phyloP scores from a whole-genome alignment of 2,888 invertebrate genomes.

The Apotomis betuletana region DNA sequence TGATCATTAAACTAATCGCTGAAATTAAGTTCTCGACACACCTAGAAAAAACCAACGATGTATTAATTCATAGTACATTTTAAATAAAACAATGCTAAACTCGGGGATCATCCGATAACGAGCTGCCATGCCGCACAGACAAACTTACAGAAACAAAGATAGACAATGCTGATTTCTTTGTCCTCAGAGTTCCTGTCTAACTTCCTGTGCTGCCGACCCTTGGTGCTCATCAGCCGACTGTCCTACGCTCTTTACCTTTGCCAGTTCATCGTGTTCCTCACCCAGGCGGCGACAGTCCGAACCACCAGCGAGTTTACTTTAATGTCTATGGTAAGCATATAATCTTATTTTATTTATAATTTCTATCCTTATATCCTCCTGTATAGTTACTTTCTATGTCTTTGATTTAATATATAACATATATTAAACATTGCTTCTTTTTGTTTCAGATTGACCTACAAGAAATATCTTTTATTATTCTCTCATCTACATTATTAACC shows the following conservation, averaged over 20 bases:
- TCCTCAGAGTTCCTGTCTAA: constrained; percentile 77
- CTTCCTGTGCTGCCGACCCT: constrained; percentile 80
- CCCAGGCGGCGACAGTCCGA: constrained; percentile 85
- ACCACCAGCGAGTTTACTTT: constrained; percentile 84
- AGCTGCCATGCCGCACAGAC: no score
- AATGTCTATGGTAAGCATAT: constrained; percentile 79
- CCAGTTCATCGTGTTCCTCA: constrained; percentile 86
- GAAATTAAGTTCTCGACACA: no score
- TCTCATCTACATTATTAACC: constrained; percentile 82
- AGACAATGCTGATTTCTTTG: constrained; percentile 18
- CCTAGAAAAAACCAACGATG: no score
- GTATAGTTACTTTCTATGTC: not conserved
- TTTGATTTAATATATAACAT: not conserved
- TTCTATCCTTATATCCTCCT: not conserved
- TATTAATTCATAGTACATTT: no score
- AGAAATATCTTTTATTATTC: constrained; percentile 81
- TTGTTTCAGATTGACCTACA: constrained; percentile 80
- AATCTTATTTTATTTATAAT: not conserved
- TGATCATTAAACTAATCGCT: not conserved
- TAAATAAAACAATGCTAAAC: no score
- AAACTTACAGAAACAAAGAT: not conserved
- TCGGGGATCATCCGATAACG: no score
- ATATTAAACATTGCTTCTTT: constrained; percentile 1
- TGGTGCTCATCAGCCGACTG: constrained; percentile 85
- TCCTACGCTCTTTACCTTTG: constrained; percentile 87